Conservation (phyloP, 2,797 vertebrate species). For the Champsocephalus gunnari region DNA sequence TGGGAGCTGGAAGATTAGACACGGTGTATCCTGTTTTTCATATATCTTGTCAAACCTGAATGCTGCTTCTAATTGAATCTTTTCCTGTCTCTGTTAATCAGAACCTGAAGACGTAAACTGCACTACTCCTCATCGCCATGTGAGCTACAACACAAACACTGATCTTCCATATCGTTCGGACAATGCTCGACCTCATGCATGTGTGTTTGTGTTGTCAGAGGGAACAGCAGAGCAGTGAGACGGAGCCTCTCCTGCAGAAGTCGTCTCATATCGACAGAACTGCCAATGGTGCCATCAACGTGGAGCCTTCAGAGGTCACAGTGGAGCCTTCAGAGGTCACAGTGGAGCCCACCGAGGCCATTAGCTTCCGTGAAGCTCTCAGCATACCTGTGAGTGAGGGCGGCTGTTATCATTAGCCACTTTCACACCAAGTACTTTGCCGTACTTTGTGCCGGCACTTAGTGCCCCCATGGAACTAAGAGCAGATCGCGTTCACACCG, state of each 20-base stretch:
- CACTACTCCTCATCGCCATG: constrained; percentile 87
- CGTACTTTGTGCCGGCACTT: no score
- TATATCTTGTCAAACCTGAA: neutral
- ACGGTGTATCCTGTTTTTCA: neutral
- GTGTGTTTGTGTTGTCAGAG: constrained; percentile 41
- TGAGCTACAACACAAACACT: constrained; percentile 75
- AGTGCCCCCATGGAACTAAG: no score
- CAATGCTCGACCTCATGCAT: neutral
- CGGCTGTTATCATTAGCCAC: neutral
- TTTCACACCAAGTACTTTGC: no score
- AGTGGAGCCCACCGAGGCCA: constrained; percentile 83
- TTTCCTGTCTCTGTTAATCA: constrained; percentile 63
- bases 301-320: constrained; percentile 58
- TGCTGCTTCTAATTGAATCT: neutral
- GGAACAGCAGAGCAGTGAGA: constrained; percentile 70
- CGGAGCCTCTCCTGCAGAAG: constrained; percentile 71
- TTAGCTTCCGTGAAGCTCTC: constrained; percentile 92
- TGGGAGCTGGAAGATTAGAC: neutral
- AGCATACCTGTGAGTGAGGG: constrained; percentile 90
- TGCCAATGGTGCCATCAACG: constrained; percentile 49
- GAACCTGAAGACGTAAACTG: constrained; percentile 96
- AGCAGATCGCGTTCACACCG: no score
- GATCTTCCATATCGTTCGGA: accelerated
- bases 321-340: constrained; percentile 57
- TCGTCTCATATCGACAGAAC: constrained; percentile 27